Evolutionary conservation across 2,888 invertebrate species (phyloP).

Genomic region (Drosophila leonis): DNA sequence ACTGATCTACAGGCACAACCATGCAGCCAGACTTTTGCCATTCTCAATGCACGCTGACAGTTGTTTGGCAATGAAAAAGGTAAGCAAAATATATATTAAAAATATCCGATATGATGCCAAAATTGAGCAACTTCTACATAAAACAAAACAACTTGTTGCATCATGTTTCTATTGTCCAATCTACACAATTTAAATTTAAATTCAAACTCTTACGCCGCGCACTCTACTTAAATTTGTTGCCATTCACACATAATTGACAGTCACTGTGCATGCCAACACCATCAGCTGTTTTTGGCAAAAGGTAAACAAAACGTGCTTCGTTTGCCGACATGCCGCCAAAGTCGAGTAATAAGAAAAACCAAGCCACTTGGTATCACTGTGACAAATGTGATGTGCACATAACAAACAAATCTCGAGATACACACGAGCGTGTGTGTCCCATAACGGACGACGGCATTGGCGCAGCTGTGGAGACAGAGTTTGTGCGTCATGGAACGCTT

Average conservation of each 20-base stretch:
- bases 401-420: conserved; percentile 80
- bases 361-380: conserved; percentile 82
- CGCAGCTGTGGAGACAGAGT: conserved; percentile 59
- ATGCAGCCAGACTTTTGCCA: too few species aligned
- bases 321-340: conserved; percentile 82
- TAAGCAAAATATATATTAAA: neutral
- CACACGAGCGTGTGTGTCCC: conserved; percentile 77
- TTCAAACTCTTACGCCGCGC: neutral
- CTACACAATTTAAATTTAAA: neutral
- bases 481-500: conserved; percentile 68
- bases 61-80: neutral
- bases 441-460: conserved; percentile 29
- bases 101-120: neutral
- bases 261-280: neutral
- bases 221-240: neutral
- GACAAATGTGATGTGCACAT: conserved; percentile 81
- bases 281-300: conserved; percentile 44
- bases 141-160: neutral
- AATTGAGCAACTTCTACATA: neutral
- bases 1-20: too few species aligned
- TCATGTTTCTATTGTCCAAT: neutral
- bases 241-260: conserved; percentile 32
- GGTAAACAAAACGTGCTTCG: conserved; percentile 52
- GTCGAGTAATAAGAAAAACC: conserved; percentile 82
- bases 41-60: neutral